Base-by-base conservation (phyloP, 1,140 invertebrate genomes). In the Galleria mellonella region DNA sequence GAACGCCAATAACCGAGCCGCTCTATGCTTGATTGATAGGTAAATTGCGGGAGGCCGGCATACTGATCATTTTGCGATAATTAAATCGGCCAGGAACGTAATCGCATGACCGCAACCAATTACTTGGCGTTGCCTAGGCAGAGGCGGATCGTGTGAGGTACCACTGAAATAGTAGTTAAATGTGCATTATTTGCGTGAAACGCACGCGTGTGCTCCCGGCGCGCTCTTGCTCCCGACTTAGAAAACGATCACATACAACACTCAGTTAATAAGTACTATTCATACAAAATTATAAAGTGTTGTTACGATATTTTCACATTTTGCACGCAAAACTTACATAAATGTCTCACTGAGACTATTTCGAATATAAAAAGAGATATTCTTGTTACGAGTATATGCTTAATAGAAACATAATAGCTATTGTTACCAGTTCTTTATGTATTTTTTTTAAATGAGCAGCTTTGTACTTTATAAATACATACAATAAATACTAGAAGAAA, bases 61-160 rank as follows among this genome's bases (percentile, higher is more conserved):
- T 55, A 75, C 57, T 69, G 81, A 83, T 87, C 78, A 83, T 87
- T 84, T 86, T 54, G 70, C 72, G 63, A 82, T 86, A 87, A 87
- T 87, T 87, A 87, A 87, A 85, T 85, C 68, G 72, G 65, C 73
- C 70, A 77, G 81, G 65, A 86, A 83, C 71, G 74, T 82, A 84
- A 82, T 87, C 75, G 86, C 86, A 85, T 87, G 86, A 85, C 83
- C 72, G 67, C 61, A 55, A 59, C 70, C 86, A 87, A 87, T 87
- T 87, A 87, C 72, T 55, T 38, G 60, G 57, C 55, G 51, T 67
- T 71, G 67, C 60, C 72, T 79, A 77, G 65, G 71, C 64, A 70
- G 60, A 70, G 65, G 70, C 63, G 66, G 64, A 69, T 69, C 71
- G 70, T 77, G 72, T 77, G 71, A 77, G 72, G 67, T 69, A 61